phyloP scores from a whole-genome alignment of 2,888 invertebrate genomes.

The Linhomoeus sp. region DNA sequence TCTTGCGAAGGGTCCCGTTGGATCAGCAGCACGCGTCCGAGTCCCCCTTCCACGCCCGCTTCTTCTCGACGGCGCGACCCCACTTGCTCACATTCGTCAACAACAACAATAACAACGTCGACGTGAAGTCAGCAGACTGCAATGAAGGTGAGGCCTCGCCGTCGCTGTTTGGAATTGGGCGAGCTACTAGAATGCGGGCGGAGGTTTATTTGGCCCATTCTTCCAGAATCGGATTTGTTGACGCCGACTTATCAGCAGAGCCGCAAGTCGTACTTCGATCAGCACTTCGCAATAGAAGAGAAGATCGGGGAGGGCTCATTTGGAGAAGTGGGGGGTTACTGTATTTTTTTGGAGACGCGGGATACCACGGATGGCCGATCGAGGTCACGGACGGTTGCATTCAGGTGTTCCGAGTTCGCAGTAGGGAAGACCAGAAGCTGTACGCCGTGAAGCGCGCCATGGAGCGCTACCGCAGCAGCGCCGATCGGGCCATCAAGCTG shows the following conservation, averaged over 20 bases:
- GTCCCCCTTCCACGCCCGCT: no score
- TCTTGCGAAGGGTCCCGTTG: no score
- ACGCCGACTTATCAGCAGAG: constrained; percentile 27
- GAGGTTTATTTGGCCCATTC: background rate
- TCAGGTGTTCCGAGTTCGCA: constrained; percentile 44
- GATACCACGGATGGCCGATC: background rate
- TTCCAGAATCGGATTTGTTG: background rate
- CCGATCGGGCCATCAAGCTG: constrained; percentile 12
- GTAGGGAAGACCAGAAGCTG: constrained; percentile 42
- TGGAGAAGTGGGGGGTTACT: constrained; percentile 38
- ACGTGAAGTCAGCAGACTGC: no score
- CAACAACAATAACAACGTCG: no score
- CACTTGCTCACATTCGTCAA: no score
- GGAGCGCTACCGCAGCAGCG: constrained; percentile 10
- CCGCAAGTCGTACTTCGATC: constrained; percentile 43
- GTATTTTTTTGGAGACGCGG: background rate
- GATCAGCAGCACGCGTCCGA: no score
- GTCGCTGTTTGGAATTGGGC: no score
- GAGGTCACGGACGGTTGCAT: background rate
- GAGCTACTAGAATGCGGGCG: no score
- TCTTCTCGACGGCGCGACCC: no score
- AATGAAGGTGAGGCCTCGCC: no score
- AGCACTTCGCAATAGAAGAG: constrained; percentile 42
- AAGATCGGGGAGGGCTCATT: constrained; percentile 53
- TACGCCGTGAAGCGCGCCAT: constrained; percentile 47